Evolutionary conservation across 2,797 vertebrate genomes (phyloP), one percentile per base, ranked within the genome.

Genomic region (Spondyliosoma cantharus): DNA sequence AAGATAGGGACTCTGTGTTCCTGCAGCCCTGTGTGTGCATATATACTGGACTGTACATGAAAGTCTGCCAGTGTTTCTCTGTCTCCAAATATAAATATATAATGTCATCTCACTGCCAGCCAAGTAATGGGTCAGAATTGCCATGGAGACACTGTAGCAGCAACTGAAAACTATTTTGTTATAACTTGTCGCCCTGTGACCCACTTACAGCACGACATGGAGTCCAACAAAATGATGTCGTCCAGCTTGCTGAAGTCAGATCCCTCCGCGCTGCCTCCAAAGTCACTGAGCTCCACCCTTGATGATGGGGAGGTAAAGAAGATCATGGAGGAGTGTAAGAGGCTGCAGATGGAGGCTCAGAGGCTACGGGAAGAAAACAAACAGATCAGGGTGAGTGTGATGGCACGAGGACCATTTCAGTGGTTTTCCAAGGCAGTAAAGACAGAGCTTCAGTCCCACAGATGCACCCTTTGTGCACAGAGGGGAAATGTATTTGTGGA

Each of bases 341-440:
- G 96, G 94, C 96, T 99, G 95, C 98, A 99, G 92, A 93, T 95
- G 81, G 97, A 99, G 92, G 95, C 99, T 79, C 98, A 99, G 93
- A 95, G 98, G 95, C 96, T 99, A 94, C 96, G 96, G 91, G 98
- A 99, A 93, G 98, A 99, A 95, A 98, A 97, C 96, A 97, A 96
- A 95, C 97, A 97, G 82, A 96, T 98, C 90, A 96, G 97, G 96
- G 98, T 99, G 94, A 92, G 93, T 89, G 20, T 62, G 42, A 83
- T 7, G n/a, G 56, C 14, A 56, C 0, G 0, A 61, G 14, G 11
- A 58, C 4, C 20, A 5, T 17, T 46, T 59, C 7, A 43, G 19
- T 48, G 20, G 53, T 37, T 37, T 37, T 37, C 37, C 37, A 37
- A 37, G 37, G 37, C 37, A 37, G 17, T 17, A 25, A 63, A 74